These are phyloP conservation scores for Philonicus albiceps DNA, from an alignment of 2,888 invertebrate species.

Conservation along the genomic window DNA sequence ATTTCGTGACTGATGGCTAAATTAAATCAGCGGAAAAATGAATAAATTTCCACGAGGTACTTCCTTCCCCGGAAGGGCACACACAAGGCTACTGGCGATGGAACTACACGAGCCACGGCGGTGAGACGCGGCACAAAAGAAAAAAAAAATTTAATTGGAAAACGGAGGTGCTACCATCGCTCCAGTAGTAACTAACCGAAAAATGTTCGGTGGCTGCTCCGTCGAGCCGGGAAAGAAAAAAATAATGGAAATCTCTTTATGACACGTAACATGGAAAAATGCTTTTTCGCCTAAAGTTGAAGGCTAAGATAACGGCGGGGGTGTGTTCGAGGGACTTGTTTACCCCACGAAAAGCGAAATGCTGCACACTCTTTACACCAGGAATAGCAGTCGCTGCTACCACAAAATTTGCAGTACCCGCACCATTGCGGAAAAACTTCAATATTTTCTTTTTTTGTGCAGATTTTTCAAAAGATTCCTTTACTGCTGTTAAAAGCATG, in stretches of 20 bases:
- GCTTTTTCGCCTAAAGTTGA: neutral
- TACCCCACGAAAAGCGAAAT: too few relatives aligned
- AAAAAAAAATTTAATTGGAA: conserved; percentile 10
- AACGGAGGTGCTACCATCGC: neutral
- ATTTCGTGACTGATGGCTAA: conserved; percentile 22
- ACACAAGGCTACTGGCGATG: neutral
- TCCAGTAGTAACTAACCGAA: neutral
- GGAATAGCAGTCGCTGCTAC: neutral
- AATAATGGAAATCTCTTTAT: neutral
- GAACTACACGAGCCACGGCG: neutral
- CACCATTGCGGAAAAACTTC: neutral
- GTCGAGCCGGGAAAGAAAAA: neutral
- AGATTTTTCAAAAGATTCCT: neutral
- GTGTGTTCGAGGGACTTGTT: neutral
- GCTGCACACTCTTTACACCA: too few relatives aligned
- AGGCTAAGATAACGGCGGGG: neutral
- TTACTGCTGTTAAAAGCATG: neutral
- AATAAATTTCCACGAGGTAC: conserved; percentile 6
- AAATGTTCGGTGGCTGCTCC: neutral
- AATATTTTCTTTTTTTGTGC: neutral
- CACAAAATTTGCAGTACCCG: neutral
- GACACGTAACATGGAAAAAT: neutral
- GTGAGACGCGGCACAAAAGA: neutral
- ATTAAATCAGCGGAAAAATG: conserved; percentile 20
- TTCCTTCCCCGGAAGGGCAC: neutral